phyloP scores from a whole-genome alignment of 2,888 invertebrate species.

The Heteropelma amictum region DNA sequence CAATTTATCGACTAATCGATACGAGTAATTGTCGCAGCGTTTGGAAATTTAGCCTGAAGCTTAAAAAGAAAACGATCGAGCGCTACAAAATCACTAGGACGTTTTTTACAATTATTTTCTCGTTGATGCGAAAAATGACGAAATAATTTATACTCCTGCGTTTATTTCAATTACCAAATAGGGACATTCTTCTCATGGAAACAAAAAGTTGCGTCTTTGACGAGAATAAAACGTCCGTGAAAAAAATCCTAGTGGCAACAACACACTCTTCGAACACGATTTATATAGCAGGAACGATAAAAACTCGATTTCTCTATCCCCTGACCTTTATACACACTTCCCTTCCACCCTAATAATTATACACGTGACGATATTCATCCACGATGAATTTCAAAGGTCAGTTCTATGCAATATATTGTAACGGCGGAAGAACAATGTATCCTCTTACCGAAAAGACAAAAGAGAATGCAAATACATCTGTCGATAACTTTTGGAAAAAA shows the following conservation, averaged over 20 bases:
- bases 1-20: too few relatives aligned
- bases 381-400: constrained; percentile 47
- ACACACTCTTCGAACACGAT: neutral
- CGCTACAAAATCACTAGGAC: neutral
- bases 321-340: constrained; percentile 54
- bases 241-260: neutral
- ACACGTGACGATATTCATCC: constrained; percentile 45
- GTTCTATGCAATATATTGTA: neutral
- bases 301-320: constrained; percentile 33
- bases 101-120: too few relatives aligned
- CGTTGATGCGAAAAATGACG: too few relatives aligned
- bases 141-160: too few relatives aligned
- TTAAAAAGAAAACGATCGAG: neutral
- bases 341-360: constrained; percentile 55
- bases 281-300: neutral
- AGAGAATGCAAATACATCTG: neutral
- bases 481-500: neutral
- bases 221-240: neutral
- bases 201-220: too few relatives aligned
- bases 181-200: too few relatives aligned
- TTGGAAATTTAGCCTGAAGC: neutral
- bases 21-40: too few relatives aligned
- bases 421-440: neutral
- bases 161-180: too few relatives aligned
- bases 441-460: neutral